These are phyloP conservation scores for Passerina amoena DNA, from an alignment of 2,113 vertebrate species.

Conservation along the genomic window DNA sequence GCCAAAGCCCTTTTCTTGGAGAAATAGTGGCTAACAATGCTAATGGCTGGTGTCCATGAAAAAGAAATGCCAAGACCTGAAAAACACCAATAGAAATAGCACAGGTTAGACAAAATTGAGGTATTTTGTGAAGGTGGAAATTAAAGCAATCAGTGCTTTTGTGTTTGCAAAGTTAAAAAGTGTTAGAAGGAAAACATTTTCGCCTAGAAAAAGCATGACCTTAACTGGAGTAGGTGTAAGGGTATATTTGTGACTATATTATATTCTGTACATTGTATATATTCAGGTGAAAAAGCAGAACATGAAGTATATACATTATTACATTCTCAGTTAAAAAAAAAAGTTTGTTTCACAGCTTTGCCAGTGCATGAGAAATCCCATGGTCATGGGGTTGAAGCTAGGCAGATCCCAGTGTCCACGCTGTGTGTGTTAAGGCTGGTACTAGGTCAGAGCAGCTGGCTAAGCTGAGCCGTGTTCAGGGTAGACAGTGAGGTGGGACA, in stretches of 20 bases:
- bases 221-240: neutral
- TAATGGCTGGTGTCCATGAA: conserved; percentile 75
- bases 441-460: neutral
- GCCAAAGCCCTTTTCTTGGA: conserved; percentile 74
- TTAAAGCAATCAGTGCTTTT: neutral
- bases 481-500: neutral
- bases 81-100: conserved; percentile 2
- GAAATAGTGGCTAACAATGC: conserved; percentile 81
- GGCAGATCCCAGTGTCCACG: neutral
- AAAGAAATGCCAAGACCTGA: conserved; percentile 75
- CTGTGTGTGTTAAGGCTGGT: neutral
- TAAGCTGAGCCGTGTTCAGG: neutral
- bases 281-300: neutral
- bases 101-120: neutral
- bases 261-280: neutral
- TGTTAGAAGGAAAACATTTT: neutral
- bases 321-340: neutral
- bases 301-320: neutral
- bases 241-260: neutral
- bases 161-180: neutral
- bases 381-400: neutral
- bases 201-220: neutral
- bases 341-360: neutral
- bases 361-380: neutral
- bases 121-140: neutral